phyloP scores from a whole-genome alignment of 2,888 invertebrate genomes.

The Eurois occulta region DNA sequence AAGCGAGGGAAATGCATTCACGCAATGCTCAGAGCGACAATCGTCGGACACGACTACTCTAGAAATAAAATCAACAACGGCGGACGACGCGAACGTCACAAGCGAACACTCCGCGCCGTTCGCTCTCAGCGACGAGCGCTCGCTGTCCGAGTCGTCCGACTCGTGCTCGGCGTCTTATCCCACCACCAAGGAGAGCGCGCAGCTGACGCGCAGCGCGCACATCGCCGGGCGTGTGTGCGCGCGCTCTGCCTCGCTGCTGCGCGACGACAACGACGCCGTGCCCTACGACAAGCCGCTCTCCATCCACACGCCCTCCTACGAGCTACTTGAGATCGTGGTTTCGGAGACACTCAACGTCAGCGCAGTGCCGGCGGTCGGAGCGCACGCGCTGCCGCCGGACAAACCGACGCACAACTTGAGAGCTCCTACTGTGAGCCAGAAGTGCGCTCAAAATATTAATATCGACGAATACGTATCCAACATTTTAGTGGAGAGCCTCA shows the following conservation, averaged over 20 bases:
- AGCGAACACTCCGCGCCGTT: constrained; percentile 48
- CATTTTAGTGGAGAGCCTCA: constrained; percentile 88
- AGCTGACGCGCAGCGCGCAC: constrained; percentile 61
- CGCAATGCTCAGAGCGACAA: constrained; percentile 58
- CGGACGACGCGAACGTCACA: constrained; percentile 19
- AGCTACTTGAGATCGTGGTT: constrained; percentile 86
- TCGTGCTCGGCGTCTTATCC: constrained; percentile 76
- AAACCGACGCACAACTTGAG: constrained; percentile 41
- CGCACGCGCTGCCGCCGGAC: constrained; percentile 32
- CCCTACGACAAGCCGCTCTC: constrained; percentile 73
- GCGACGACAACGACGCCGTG: constrained; percentile 72
- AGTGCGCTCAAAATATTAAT: constrained; percentile 73
- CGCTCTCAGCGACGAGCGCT: constrained; percentile 66
- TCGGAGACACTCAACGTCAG: constrained; percentile 81
- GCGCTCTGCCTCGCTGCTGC: constrained; percentile 69
- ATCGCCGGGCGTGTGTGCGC: constrained; percentile 74
- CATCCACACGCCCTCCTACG: constrained; percentile 77
- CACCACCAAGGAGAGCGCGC: constrained; percentile 74
- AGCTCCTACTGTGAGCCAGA: constrained; percentile 58
- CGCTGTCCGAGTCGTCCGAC: constrained; percentile 73
- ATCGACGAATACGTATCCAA: constrained; percentile 89
- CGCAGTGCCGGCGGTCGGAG: constrained; percentile 49
- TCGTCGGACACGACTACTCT: constrained; percentile 60
- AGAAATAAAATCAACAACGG: constrained; percentile 61
- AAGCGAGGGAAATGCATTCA: constrained; percentile 40